Percentiles rank a stretch among this genome's conserved stretches.
Conservation (phyloP, 2,113 vertebrate species). For the Ellobius talpinus region DNA sequence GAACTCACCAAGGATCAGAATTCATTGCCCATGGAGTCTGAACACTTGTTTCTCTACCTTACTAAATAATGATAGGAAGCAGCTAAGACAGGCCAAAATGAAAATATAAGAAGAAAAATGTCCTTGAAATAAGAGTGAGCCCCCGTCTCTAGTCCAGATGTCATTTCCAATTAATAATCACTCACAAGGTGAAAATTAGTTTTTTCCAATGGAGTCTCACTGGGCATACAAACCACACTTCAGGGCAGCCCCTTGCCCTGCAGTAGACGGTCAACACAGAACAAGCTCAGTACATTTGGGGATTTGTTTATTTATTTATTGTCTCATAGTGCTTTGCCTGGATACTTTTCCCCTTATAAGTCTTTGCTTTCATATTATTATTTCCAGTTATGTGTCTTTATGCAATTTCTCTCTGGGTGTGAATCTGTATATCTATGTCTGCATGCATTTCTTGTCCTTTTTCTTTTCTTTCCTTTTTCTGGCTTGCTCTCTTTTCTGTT, state of each 20-base stretch:
- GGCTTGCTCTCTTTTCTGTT: background rate
- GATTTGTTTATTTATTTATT: background rate
- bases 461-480: background rate
- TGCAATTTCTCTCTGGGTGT: background rate
- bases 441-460: background rate
- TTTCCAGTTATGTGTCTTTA: background rate
- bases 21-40: background rate
- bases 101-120: background rate
- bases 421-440: background rate
- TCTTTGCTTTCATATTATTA: background rate
- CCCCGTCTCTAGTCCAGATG: background rate
- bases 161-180: background rate
- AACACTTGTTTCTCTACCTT: background rate
- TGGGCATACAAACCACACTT: background rate
- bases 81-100: background rate
- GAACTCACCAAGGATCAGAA: background rate
- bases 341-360: background rate
- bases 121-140: background rate
- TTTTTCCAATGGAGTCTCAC: background rate
- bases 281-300: background rate
- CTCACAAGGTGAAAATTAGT: background rate
- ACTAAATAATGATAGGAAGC: background rate
- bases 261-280: background rate
- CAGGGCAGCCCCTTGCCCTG: background rate
- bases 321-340: background rate